Evolutionary conservation across 2,888 invertebrate species (phyloP).

Genomic region (Athrips mouffetella): DNA sequence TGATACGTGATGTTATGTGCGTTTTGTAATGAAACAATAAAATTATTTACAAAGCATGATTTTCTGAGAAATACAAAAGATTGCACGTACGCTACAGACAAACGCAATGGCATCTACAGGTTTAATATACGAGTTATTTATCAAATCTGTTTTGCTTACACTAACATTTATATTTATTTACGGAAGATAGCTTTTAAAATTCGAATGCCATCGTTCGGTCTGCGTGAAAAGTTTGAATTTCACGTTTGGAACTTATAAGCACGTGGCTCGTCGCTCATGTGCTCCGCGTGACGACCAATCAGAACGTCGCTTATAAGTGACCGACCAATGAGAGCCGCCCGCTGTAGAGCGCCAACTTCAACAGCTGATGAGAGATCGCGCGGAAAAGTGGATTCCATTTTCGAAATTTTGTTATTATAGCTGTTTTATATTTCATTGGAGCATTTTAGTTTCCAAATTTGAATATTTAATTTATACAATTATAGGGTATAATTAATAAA

Average conservation of each 20-base stretch:
- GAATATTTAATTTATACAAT: no score
- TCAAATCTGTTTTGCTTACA: no score
- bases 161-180: no score
- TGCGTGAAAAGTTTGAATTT: conserved; percentile 56
- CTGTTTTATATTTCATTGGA: not conserved
- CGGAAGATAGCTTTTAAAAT: no score
- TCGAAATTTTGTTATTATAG: not conserved
- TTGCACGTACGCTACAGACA: not conserved
- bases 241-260: conserved; percentile 68
- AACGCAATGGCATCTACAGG: not conserved
- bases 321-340: conserved; percentile 51
- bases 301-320: conserved; percentile 61
- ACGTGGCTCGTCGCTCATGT: conserved; percentile 73
- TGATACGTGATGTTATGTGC: conserved; percentile 15
- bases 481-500: no score
- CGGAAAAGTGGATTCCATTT: conserved; percentile 24
- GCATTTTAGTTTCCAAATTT: no score
- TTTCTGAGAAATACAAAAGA: conserved; percentile 18
- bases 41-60: conserved; percentile 14
- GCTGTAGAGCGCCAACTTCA: conserved; percentile 61
- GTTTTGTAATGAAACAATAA: conserved; percentile 8
- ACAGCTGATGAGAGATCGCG: conserved; percentile 68
- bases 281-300: conserved; percentile 61
- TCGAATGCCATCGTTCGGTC: not conserved
- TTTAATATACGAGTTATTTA: not conserved